Evolutionary conservation across 2,113 vertebrate species (phyloP).

Genomic region (Atherinomorus stipes): DNA sequence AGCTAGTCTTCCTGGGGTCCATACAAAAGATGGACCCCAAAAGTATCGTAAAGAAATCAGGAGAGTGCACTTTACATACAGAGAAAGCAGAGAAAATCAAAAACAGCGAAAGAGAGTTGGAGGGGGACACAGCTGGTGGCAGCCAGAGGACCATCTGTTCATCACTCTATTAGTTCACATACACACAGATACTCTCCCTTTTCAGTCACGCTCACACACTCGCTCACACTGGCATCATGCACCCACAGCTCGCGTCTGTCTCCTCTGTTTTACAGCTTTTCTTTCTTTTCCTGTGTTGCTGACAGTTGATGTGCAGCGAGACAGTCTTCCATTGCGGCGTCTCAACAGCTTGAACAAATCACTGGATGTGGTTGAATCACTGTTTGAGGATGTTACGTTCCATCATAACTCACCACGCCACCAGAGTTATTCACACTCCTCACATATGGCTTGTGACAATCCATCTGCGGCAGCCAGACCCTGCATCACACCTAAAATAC

Average conservation of each 20-base stretch:
- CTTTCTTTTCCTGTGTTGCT: slow-evolving; percentile 36
- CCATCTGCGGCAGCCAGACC: no score
- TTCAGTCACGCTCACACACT: neutral
- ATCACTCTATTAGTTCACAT: slow-evolving; percentile 76
- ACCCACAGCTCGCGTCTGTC: slow-evolving; percentile 46
- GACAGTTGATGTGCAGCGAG: slow-evolving; percentile 51
- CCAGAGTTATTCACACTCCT: neutral
- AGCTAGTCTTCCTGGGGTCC: no score
- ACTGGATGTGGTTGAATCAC: slow-evolving; percentile 1
- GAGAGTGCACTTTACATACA: slow-evolving; percentile 36
- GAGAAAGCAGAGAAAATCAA: neutral
- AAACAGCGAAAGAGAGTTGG: slow-evolving; percentile 33
- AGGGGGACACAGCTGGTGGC: slow-evolving; percentile 73
- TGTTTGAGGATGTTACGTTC: neutral
- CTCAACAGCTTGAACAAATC: slow-evolving; percentile 16
- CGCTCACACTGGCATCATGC: slow-evolving; percentile 29
- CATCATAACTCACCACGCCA: neutral
- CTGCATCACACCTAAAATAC: no score
- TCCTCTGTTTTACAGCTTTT: slow-evolving; percentile 37
- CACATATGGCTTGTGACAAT: no score
- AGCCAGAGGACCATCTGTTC: slow-evolving; percentile 81
- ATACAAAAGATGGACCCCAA: no score
- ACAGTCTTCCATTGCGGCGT: slow-evolving; percentile 14
- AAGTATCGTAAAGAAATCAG: slow-evolving; percentile 40
- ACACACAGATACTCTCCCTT: slow-evolving; percentile 11